Conservation (phyloP, 2,113 vertebrate species). For the Daphoenositta chrysoptera region DNA sequence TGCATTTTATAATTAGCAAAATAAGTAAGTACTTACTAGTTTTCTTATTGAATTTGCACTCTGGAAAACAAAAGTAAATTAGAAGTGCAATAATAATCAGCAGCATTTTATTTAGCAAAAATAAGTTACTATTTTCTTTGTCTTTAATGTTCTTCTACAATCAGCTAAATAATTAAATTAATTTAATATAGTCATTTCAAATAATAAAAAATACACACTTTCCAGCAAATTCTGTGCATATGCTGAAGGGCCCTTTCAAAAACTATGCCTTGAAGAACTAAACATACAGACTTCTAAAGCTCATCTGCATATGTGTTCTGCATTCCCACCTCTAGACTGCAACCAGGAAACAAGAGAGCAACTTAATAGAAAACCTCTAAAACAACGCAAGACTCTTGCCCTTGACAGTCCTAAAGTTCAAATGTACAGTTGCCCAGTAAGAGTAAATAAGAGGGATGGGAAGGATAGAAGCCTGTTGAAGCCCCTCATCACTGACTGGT, state of each 20-base stretch:
- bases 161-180: background rate
- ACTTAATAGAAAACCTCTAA: background rate
- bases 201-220: background rate
- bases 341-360: background rate
- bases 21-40: constrained; percentile 78
- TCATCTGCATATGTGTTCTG: background rate
- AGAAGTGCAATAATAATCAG: background rate
- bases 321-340: background rate
- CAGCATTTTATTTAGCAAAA: background rate
- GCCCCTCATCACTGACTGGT: background rate
- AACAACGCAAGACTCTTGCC: background rate
- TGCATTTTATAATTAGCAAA: background rate
- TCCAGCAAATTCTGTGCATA: background rate
- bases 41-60: constrained; percentile 91
- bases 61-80: constrained; percentile 71
- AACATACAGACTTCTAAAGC: background rate
- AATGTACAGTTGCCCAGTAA: background rate
- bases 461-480: background rate
- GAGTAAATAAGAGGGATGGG: background rate
- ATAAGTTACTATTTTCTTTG: background rate
- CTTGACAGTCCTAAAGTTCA: background rate
- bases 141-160: background rate
- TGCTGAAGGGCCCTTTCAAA: background rate
- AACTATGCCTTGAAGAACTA: background rate
- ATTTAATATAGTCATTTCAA: background rate